Evolutionary conservation across 2,888 invertebrate species (phyloP).

Genomic region (Eilema depressum): DNA sequence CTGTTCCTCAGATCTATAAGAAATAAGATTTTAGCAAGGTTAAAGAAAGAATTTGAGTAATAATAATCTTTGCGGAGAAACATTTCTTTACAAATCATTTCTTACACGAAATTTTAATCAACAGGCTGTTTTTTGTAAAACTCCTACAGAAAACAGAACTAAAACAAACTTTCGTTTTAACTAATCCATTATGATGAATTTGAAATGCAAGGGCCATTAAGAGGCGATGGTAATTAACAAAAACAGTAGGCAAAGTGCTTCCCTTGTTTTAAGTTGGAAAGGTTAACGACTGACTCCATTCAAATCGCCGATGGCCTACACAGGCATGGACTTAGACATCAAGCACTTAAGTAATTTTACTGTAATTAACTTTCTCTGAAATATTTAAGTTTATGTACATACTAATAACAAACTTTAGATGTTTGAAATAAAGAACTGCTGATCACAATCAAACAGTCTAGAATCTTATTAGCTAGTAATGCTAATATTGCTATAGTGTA

Average conservation of each 20-base stretch:
- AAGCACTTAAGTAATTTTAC: neutral
- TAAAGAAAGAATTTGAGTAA: too few species aligned
- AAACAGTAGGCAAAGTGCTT: constrained; percentile 28
- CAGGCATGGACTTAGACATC: constrained; percentile 26
- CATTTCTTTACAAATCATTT: too few species aligned
- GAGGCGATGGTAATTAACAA: constrained; percentile 31
- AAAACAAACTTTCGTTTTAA: constrained; percentile 26
- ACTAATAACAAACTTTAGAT: too few species aligned
- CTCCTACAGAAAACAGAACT: neutral
- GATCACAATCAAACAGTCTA: too few species aligned
- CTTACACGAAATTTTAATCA: too few species aligned
- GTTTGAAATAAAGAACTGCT: too few species aligned
- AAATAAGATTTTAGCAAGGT: too few species aligned
- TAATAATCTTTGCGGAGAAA: too few species aligned
- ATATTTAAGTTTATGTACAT: neutral
- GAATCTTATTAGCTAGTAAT: too few species aligned
- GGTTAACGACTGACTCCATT: constrained; percentile 47
- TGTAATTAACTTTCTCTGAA: neutral
- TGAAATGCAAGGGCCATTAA: constrained; percentile 38
- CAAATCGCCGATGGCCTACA: constrained; percentile 33
- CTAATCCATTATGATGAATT: constrained; percentile 31
- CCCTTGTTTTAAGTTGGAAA: constrained; percentile 43
- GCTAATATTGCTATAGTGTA: too few species aligned
- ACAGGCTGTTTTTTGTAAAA: neutral
- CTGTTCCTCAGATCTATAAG: too few species aligned